Percentiles rank a stretch among this genome's conserved stretches.
Conservation (phyloP, 2,797 vertebrate species). For the Tragopan temminckii region DNA sequence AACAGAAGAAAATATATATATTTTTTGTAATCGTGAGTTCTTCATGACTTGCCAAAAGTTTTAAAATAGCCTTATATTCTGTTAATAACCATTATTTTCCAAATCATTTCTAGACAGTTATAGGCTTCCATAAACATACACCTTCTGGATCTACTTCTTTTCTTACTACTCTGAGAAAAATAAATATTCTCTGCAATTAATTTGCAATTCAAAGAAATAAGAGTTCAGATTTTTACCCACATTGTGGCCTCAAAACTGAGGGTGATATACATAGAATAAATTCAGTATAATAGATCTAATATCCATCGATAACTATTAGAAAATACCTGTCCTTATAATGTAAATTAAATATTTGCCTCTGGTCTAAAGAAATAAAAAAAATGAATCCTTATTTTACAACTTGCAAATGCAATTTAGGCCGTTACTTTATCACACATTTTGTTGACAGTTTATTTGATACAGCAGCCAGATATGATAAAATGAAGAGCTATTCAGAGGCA, state of each 20-base stretch:
- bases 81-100: not conserved
- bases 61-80: not conserved
- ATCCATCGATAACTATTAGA: not conserved
- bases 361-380: not conserved
- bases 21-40: not conserved
- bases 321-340: not conserved
- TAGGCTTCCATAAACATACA: not conserved
- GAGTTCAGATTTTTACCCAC: not conserved
- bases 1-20: not conserved
- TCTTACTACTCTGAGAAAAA: not conserved
- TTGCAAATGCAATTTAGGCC: not conserved
- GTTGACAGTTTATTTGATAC: conserved; percentile 33
- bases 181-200: not conserved
- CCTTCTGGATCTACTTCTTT: not conserved
- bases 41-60: not conserved
- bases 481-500: not conserved
- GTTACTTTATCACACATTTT: conserved; percentile 17
- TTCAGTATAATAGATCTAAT: not conserved
- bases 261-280: not conserved
- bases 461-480: conserved; percentile 5
- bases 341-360: not conserved
- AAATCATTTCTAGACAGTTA: not conserved
- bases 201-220: not conserved
- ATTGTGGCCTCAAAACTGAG: not conserved
- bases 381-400: conserved; percentile 24